phyloP scores from a whole-genome alignment of 2,797 vertebrate species.

The Luscinia luscinia region DNA sequence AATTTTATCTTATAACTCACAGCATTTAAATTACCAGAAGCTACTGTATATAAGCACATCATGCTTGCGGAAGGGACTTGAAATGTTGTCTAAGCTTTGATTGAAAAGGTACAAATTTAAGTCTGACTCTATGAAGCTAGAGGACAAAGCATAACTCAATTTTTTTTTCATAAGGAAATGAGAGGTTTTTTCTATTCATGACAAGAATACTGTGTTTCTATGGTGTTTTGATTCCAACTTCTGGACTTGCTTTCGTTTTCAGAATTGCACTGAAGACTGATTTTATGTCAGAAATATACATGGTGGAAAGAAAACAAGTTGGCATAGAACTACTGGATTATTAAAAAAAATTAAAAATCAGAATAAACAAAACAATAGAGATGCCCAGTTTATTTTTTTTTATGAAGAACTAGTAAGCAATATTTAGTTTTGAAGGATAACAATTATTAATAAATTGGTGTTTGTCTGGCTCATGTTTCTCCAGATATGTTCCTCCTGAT shows the following conservation, averaged over 20 bases:
- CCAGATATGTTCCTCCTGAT: background rate
- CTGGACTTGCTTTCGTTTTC: background rate
- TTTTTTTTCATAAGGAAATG: background rate
- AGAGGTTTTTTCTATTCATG: accelerated
- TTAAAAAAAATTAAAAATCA: background rate
- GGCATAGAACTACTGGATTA: background rate
- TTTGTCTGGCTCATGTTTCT: background rate
- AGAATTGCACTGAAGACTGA: background rate
- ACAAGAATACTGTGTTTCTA: background rate
- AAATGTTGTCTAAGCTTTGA: background rate
- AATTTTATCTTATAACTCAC: background rate
- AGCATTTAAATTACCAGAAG: background rate
- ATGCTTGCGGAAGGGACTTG: background rate
- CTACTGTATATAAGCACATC: background rate
- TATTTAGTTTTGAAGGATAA: background rate
- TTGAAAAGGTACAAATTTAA: background rate
- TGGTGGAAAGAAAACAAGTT: background rate
- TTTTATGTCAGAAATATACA: background rate
- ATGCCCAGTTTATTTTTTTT: background rate
- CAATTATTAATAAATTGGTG: background rate
- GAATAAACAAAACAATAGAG: background rate
- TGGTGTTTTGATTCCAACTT: background rate
- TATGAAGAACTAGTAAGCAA: background rate
- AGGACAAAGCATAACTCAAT: background rate
- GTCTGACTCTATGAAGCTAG: background rate